phyloP scores from a whole-genome alignment of 2,797 vertebrate genomes.

The Otolemur crassicaudatus region DNA sequence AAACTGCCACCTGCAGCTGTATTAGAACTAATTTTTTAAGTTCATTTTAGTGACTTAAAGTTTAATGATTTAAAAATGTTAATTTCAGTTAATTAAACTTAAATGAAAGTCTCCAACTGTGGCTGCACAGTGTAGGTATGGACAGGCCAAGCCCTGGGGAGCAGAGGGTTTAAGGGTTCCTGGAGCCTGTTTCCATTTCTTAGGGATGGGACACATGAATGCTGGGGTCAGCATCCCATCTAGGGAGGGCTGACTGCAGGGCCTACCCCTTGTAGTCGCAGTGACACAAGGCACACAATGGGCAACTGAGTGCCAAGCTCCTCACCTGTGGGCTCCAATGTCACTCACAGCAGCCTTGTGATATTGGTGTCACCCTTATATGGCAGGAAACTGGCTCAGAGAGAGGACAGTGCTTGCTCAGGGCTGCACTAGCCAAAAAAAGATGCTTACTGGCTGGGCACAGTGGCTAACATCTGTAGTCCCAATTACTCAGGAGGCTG shows the following conservation, averaged over 20 bases:
- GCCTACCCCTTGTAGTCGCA: neutral
- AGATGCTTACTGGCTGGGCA: too few species aligned
- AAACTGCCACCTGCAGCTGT: neutral
- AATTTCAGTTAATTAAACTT: neutral
- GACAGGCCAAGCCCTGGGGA: neutral
- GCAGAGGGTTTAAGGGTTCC: neutral
- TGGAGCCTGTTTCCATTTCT: neutral
- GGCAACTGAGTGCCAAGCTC: neutral
- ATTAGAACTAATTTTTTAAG: neutral
- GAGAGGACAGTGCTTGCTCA: neutral
- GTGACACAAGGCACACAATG: rapidly evolving
- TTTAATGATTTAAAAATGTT: neutral
- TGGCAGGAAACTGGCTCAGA: neutral
- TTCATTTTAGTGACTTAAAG: neutral
- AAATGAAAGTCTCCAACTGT: neutral
- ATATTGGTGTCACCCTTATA: rapidly evolving
- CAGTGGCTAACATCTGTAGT: neutral
- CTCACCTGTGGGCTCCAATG: neutral
- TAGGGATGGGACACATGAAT: too few species aligned
- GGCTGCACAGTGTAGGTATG: neutral
- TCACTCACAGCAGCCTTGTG: neutral
- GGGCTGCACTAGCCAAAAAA: neutral
- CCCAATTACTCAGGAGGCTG: neutral
- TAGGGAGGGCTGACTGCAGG: neutral
- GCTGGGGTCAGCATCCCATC: neutral